Base-by-base conservation (phyloP, 2,888 invertebrate genomes). In the Phyto melanocephala region DNA sequence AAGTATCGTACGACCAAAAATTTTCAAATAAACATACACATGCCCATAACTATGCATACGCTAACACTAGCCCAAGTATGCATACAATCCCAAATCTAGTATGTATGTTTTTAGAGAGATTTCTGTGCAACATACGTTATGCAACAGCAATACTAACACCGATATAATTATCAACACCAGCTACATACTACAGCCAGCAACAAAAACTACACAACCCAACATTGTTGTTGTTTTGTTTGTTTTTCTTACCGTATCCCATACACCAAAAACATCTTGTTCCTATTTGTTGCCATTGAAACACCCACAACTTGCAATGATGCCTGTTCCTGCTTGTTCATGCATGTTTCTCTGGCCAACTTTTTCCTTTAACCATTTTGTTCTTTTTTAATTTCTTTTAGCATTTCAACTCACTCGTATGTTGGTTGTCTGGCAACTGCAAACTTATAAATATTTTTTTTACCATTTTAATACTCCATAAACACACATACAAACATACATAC, bases 381-480 rank as follows among this genome's bases (percentile, higher is more conserved):
- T 15, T 7, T 74, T 33, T 40, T 56, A 6, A 3, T 37, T 56
- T 1, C n/a, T n/a, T 13, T 63, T n/a, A n/a, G n/a, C n/a, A n/a
- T 63, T 54, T 54, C 52, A 75, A 15, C 35, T 42, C 52, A 42
- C 47, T 65, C 35, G 65, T 40, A 79, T 50, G 24, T 67, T 72
- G 50, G 50, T 58, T 72, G 79, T 72, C 79, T 79, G 65, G 79
- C 71, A 79, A 67, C 50, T 72, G 37, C 37, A 72, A 79, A 72
- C 65, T 65, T 72, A 65, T 71, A 78, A 78, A 78, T 79, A 72
- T 79, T 79, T 72, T 79, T 79, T 79, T 72, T 79, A 22, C 58
- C 50, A 56, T 72, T 67, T 52, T 50, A 78, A 78, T 58, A 20
- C 6, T 28, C 28, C 6, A 28, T 6, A 28, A 3, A 35, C 15